A percentile compares a stretch with the other conserved stretches of the same genome.
phyloP scores from a whole-genome alignment of 2,797 vertebrate species.

The Xenentodon cancila region DNA sequence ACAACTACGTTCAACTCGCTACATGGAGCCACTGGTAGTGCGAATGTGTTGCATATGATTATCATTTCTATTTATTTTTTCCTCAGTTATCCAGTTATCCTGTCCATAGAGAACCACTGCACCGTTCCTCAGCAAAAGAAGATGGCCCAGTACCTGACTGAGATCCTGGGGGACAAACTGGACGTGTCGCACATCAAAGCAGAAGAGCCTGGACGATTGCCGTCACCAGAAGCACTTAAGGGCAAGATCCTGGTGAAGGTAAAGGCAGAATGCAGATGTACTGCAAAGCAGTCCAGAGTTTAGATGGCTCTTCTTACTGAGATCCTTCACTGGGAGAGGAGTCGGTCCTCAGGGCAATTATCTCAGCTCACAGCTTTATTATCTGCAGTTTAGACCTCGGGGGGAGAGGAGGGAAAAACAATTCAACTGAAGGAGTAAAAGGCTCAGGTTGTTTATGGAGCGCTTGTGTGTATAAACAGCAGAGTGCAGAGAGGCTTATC shows the following conservation, averaged over 20 bases:
- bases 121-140: constrained; percentile 97
- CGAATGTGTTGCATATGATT: too few species aligned
- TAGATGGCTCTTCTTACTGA: not conserved
- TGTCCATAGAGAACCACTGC: constrained; percentile 98
- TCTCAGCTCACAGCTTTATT: constrained; percentile 1
- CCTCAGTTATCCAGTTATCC: constrained; percentile 92
- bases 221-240: constrained; percentile 91
- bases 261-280: constrained; percentile 11
- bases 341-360: constrained; percentile 3
- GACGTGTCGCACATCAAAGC: constrained; percentile 86
- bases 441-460: not conserved
- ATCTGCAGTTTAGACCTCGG: constrained; percentile 8
- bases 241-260: constrained; percentile 98
- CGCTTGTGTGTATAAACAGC: not conserved
- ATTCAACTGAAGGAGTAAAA: not conserved
- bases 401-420: constrained; percentile 8
- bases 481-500: constrained; percentile 2
- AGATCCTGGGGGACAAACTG: constrained; percentile 93
- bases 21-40: too few species aligned
- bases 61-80: constrained; percentile 1
- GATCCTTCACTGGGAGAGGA: not conserved
- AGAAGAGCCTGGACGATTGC: constrained; percentile 83
- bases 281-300: not conserved
- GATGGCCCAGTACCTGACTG: constrained; percentile 93
- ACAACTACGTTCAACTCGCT: too few species aligned